Conservation (phyloP, 2,113 vertebrate species). For the Psittacula cyanocephala region DNA sequence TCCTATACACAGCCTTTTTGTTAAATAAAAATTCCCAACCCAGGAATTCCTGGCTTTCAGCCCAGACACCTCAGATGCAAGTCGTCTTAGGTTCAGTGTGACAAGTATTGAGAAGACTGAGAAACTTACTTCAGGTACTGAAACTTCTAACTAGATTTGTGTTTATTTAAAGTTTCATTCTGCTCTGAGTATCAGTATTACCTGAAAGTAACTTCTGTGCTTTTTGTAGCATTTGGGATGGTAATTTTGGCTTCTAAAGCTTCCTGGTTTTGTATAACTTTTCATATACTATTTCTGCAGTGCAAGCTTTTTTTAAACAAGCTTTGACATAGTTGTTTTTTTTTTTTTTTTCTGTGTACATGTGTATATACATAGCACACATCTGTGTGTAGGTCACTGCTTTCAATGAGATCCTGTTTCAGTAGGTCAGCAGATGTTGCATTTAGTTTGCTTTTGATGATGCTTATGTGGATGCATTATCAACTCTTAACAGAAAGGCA, state of each 20-base stretch:
- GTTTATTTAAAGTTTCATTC: not conserved
- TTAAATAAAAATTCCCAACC: not conserved
- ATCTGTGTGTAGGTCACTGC: fast-evolving
- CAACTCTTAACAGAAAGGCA: not conserved
- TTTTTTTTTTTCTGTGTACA: not conserved
- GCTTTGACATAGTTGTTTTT: not conserved
- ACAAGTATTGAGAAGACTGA: not conserved
- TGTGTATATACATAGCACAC: fast-evolving
- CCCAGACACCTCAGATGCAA: not conserved
- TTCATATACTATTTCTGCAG: not conserved
- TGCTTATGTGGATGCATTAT: not conserved
- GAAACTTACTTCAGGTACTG: not conserved
- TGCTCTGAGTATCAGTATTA: not conserved
- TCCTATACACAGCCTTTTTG: not conserved
- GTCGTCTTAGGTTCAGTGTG: not conserved
- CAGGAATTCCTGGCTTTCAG: not conserved
- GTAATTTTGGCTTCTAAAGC: not conserved
- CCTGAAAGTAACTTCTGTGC: not conserved
- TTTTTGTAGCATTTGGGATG: not conserved
- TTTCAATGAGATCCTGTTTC: not conserved
- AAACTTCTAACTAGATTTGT: not conserved
- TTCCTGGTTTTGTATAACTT: not conserved
- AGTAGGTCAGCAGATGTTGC: not conserved
- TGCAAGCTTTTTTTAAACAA: not conserved
- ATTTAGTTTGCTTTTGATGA: not conserved